Evolutionary conservation across 2,113 vertebrate genomes (phyloP).

Genomic region (Salvelinus alpinus): DNA sequence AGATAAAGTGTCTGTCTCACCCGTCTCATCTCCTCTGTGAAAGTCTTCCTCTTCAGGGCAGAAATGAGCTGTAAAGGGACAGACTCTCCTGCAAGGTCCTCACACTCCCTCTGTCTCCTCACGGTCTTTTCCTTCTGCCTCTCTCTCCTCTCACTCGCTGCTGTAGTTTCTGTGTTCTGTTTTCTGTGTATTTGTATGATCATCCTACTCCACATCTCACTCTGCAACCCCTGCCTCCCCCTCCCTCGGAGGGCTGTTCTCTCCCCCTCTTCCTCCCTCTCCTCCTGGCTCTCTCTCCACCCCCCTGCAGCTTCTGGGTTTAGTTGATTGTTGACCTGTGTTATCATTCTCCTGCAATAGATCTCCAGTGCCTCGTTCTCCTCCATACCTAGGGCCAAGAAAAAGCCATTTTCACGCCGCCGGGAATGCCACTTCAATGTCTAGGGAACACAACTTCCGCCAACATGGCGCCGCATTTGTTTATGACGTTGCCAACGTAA

Average conservation of each 20-base stretch:
- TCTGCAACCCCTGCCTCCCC: no score
- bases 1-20: constrained; percentile 37
- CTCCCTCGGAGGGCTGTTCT: background rate
- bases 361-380: constrained; percentile 35
- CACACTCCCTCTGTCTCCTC: background rate
- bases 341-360: constrained; percentile 58
- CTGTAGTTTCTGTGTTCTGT: background rate
- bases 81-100: background rate
- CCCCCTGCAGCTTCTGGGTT: background rate
- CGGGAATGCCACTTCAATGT: no score
- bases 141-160: background rate
- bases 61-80: constrained; percentile 62
- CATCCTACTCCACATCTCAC: no score
- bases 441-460: no score
- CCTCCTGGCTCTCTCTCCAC: background rate
- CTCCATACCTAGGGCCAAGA: constrained; percentile 5
- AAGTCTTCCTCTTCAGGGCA: constrained; percentile 57
- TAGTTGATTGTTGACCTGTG: constrained; percentile 21
- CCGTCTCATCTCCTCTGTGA: constrained; percentile 58
- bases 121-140: background rate
- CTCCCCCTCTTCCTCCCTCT: background rate
- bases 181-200: background rate
- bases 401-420: no score
- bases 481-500: no score
- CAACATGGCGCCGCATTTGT: no score